phyloP scores from a whole-genome alignment of 2,113 vertebrate genomes.

The Nibea albiflora region DNA sequence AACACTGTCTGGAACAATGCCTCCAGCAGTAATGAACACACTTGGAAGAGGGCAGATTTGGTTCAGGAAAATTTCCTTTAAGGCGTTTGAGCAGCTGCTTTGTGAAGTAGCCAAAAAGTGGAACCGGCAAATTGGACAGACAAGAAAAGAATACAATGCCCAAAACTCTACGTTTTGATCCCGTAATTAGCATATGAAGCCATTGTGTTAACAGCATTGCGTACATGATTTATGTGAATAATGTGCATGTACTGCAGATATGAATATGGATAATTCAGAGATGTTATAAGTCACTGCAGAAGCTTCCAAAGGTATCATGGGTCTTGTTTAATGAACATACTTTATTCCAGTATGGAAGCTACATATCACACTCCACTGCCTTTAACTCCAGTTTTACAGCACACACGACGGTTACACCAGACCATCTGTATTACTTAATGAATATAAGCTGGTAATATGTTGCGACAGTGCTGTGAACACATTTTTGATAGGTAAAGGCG shows the following conservation, averaged over 20 bases:
- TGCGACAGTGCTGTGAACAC: conserved; percentile 9
- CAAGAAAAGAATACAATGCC: neutral
- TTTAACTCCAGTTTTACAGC: conserved; percentile 37
- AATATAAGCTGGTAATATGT: neutral
- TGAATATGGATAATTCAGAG: neutral
- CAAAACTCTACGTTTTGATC: neutral
- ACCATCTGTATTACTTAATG: conserved; percentile 27
- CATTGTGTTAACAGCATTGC: neutral
- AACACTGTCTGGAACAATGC: neutral
- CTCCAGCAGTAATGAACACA: conserved; percentile 1
- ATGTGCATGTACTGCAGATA: neutral
- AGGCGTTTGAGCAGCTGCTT: neutral
- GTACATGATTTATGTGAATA: neutral
- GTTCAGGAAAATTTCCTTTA: conserved; percentile 3
- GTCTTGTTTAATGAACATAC: conserved; percentile 15
- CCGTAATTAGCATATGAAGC: conserved; percentile 2
- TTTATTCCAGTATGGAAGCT: neutral
- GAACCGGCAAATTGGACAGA: conserved; percentile 4
- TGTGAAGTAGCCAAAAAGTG: neutral
- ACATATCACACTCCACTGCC: neutral
- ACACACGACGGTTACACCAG: conserved; percentile 29
- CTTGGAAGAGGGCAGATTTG: neutral
- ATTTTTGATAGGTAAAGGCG: conserved; percentile 35
- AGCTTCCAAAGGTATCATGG: neutral
- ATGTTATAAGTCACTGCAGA: neutral